Percentiles rank a stretch among this genome's conserved stretches.
These are phyloP conservation scores for Drosophila jambulina DNA, from an alignment of 1,140 invertebrate genomes.

Conservation along the genomic window DNA sequence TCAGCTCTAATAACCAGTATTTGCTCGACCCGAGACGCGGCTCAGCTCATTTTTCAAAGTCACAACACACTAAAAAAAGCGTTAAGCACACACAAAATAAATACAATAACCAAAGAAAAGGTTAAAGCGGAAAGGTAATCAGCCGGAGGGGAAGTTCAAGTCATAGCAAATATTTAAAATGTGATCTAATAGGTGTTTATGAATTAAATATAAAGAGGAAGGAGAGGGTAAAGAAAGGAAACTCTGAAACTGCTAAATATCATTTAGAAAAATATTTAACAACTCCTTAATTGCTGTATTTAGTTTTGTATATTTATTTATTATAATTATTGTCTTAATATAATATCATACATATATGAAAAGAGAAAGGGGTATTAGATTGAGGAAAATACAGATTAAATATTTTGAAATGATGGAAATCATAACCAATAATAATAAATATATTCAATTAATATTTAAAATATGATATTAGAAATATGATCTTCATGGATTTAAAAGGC, in stretches of 20 bases:
- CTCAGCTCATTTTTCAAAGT: constrained; percentile 74
- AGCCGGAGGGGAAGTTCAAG: constrained; percentile 15
- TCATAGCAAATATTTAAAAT: constrained; percentile 66
- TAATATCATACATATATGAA: too few species aligned
- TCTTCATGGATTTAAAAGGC: too few species aligned
- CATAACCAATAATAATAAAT: too few species aligned
- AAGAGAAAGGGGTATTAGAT: too few species aligned
- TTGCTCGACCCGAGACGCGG: constrained; percentile 47
- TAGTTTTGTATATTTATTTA: too few species aligned
- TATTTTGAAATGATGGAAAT: too few species aligned
- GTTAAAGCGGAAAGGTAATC: constrained; percentile 32
- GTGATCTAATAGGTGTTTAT: constrained; percentile 55
- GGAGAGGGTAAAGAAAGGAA: neutral
- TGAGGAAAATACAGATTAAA: too few species aligned
- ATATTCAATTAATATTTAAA: too few species aligned
- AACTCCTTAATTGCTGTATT: too few species aligned
- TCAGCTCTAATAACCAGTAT: constrained; percentile 75
- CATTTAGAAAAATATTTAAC: neutral
- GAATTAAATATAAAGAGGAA: neutral
- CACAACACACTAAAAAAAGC: constrained; percentile 35
- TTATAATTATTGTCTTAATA: too few species aligned
- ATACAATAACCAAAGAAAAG: constrained; percentile 45
- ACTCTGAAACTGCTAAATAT: neutral
- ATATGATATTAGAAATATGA: too few species aligned
- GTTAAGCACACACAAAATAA: constrained; percentile 42